Percentiles rank a stretch among this genome's conserved stretches.
Conservation (phyloP, 2,888 invertebrate species). For the Cerceris ruficornis region DNA sequence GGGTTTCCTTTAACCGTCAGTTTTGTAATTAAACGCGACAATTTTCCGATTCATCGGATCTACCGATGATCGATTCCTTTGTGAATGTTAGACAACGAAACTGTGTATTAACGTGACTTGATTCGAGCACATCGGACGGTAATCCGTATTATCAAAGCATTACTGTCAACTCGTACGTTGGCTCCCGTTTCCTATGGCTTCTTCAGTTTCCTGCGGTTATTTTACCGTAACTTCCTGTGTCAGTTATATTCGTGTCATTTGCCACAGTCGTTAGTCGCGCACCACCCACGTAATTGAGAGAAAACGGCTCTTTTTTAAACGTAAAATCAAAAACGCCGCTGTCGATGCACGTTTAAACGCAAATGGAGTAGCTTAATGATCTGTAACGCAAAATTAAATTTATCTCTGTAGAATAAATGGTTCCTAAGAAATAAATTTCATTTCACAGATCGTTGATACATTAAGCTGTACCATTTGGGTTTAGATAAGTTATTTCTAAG, state of each 20-base stretch:
- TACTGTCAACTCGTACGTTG: constrained; percentile 48
- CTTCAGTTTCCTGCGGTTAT: constrained; percentile 42
- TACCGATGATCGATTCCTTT: neutral
- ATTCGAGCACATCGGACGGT: constrained; percentile 17
- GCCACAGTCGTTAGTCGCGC: neutral
- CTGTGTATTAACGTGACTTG: constrained; percentile 27
- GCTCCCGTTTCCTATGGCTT: constrained; percentile 28
- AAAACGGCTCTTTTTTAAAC: neutral
- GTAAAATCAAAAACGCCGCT: neutral
- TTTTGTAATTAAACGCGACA: no score
- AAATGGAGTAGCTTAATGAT: no score
- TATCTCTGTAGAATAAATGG: no score
- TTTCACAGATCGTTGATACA: no score
- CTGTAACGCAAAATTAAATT: no score
- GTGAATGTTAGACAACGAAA: constrained; percentile 21
- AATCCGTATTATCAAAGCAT: constrained; percentile 51
- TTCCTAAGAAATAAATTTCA: no score
- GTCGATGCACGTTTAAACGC: neutral
- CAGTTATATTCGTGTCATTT: neutral
- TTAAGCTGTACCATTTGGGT: no score
- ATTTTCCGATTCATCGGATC: neutral
- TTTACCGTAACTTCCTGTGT: constrained; percentile 20
- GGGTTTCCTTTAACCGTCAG: no score
- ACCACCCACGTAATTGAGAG: constrained; percentile 18
- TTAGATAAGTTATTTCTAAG: no score